phyloP scores from a whole-genome alignment of 2,113 vertebrate genomes.

The Oceanodroma tethys region DNA sequence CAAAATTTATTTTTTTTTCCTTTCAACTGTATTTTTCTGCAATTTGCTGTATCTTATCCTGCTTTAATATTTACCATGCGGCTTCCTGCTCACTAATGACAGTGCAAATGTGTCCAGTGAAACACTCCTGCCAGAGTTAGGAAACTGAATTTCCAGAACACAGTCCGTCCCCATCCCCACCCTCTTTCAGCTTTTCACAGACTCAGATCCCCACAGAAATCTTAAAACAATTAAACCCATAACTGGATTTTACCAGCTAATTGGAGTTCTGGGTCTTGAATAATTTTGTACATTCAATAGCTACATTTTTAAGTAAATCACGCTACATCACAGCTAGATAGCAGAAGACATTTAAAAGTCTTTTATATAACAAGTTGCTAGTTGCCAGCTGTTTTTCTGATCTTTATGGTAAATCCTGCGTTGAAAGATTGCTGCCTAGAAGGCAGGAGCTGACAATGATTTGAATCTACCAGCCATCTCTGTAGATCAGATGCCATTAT shows the following conservation, averaged over 20 bases:
- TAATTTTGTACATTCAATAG: background rate
- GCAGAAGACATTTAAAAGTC: constrained; percentile 26
- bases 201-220: background rate
- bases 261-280: constrained; percentile 15
- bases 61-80: background rate
- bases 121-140: background rate
- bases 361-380: constrained; percentile 55
- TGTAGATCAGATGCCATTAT: constrained; percentile 43
- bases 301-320: background rate
- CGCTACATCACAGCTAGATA: constrained; percentile 18
- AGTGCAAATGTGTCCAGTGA: background rate
- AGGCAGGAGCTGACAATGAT: constrained; percentile 44
- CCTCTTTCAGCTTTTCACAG: background rate
- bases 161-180: background rate
- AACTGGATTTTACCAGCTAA: constrained; percentile 23
- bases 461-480: constrained; percentile 18
- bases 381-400: constrained; percentile 68
- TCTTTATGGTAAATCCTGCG: constrained; percentile 39
- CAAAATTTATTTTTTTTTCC: background rate
- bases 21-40: background rate
- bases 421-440: constrained; percentile 50
- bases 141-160: background rate
- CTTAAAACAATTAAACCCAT: background rate
- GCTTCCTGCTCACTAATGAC: background rate
- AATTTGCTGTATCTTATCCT: background rate